phyloP scores from a whole-genome alignment of 2,888 invertebrate species.

The Selenia dentaria region DNA sequence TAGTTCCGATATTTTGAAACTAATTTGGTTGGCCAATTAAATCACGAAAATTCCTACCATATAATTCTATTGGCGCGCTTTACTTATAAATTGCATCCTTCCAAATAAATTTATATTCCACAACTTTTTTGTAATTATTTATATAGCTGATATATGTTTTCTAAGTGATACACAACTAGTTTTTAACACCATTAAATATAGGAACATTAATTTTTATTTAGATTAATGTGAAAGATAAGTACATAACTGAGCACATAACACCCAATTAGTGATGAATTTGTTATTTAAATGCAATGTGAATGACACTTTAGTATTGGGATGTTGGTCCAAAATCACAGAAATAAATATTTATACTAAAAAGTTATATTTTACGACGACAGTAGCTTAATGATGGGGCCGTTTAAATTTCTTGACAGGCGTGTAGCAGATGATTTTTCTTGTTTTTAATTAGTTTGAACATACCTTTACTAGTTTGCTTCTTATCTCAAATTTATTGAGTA shows the following conservation, averaged over 20 bases:
- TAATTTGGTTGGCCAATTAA: no score
- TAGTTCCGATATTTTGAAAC: no score
- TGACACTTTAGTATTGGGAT: conserved; percentile 42
- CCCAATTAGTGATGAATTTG: conserved; percentile 64
- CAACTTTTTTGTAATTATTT: no score
- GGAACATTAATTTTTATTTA: conserved; percentile 45
- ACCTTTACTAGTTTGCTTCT: not conserved
- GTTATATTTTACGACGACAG: conserved; percentile 27
- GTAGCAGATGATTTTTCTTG: conserved; percentile 9
- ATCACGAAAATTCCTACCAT: no score
- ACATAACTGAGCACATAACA: conserved; percentile 57
- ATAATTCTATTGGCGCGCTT: no score
- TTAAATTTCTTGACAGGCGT: conserved; percentile 16
- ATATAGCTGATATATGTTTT: not conserved
- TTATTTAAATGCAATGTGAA: conserved; percentile 56
- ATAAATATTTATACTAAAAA: conserved; percentile 29
- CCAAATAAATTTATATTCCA: no score
- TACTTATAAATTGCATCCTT: no score
- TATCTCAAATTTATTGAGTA: conserved; percentile 14
- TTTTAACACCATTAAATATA: conserved; percentile 35
- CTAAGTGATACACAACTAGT: conserved; percentile 27
- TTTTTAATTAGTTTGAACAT: conserved; percentile 13
- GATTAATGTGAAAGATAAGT: conserved; percentile 59
- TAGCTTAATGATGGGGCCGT: conserved; percentile 26
- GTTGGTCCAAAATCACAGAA: conserved; percentile 39